A percentile compares a stretch with the other conserved stretches of the same genome.
Evolutionary conservation across 1,140 invertebrate genomes (phyloP).

Genomic region (Drosophila orosa): DNA sequence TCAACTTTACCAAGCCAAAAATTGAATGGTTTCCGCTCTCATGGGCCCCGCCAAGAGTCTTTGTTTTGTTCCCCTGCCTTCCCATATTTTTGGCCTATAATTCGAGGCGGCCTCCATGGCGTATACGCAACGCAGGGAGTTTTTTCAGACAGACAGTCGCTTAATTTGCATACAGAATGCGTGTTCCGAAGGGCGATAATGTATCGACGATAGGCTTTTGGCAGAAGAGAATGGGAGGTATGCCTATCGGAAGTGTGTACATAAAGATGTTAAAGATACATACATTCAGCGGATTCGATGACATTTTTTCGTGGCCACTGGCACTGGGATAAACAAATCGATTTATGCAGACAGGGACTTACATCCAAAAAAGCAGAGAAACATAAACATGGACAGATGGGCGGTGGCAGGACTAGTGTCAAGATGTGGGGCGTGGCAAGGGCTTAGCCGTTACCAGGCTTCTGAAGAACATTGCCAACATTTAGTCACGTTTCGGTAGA

Average conservation of each 20-base stretch:
- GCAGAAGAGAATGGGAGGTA: slow-evolving; percentile 13
- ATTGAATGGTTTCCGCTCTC: slow-evolving; percentile 49
- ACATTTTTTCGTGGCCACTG: slow-evolving; percentile 44
- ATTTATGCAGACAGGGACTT: slow-evolving; percentile 58
- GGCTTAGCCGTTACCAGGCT: slow-evolving; percentile 9
- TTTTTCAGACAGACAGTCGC: slow-evolving; percentile 6
- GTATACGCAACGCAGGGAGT: slow-evolving; percentile 22
- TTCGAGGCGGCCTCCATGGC: slow-evolving; percentile 23
- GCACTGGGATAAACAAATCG: slow-evolving; percentile 56
- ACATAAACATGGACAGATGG: slow-evolving; percentile 11
- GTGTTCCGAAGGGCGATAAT: slow-evolving; percentile 40
- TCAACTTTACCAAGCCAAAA: slow-evolving; percentile 22
- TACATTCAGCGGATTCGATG: slow-evolving; percentile 47
- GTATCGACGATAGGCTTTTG: slow-evolving; percentile 58
- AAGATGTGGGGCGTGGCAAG: slow-evolving; percentile 13
- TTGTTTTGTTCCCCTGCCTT: slow-evolving; percentile 9
- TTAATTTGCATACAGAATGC: slow-evolving; percentile 64
- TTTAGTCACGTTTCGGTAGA: slow-evolving; percentile 67
- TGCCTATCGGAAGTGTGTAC: slow-evolving; percentile 20
- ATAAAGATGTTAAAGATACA: slow-evolving; percentile 58
- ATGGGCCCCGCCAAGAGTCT: slow-evolving; percentile 3
- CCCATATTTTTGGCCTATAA: slow-evolving; percentile 25
- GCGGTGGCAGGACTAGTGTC: slow-evolving; percentile 2
- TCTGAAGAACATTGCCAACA: slow-evolving; percentile 27
- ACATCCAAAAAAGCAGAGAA: neutral